These are phyloP conservation scores for Tortrix viridana DNA, from an alignment of 2,888 invertebrate genomes.

Conservation along the genomic window DNA sequence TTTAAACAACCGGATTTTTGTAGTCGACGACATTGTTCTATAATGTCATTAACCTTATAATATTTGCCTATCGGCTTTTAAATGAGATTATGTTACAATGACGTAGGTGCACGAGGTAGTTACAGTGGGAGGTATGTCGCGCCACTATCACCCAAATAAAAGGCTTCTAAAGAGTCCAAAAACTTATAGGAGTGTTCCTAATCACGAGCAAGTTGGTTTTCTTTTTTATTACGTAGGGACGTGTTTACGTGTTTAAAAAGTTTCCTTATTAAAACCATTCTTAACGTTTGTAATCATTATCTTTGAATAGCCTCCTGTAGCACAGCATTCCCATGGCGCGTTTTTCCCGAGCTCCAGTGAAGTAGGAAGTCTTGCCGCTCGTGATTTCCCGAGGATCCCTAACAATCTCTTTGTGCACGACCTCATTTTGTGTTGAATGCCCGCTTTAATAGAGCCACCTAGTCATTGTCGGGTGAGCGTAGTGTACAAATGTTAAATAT, in stretches of 20 bases:
- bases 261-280: not conserved
- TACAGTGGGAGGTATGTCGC: too few relatives aligned
- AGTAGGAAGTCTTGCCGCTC: slow-evolving; percentile 47
- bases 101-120: too few relatives aligned
- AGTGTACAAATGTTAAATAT: slow-evolving; percentile 31
- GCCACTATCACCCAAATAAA: too few relatives aligned
- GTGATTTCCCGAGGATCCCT: slow-evolving; percentile 68
- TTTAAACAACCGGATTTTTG: not conserved
- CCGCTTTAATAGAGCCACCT: slow-evolving; percentile 55
- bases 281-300: not conserved
- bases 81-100: too few relatives aligned
- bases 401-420: slow-evolving; percentile 73
- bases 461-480: slow-evolving; percentile 57
- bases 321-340: slow-evolving; percentile 7
- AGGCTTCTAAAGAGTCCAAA: too few relatives aligned
- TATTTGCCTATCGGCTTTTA: too few relatives aligned
- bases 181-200: too few relatives aligned
- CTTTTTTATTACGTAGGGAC: too few relatives aligned
- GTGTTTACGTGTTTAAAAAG: too few relatives aligned
- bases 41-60: too few relatives aligned
- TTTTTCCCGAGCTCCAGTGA: slow-evolving; percentile 22
- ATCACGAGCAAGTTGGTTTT: too few relatives aligned
- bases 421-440: slow-evolving; percentile 70
- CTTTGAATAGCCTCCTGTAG: slow-evolving; percentile 14
- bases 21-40: not conserved